A percentile compares a stretch with the other conserved stretches of the same genome.
Evolutionary conservation across 2,797 vertebrate species (phyloP).

Genomic region (Uromys caudimaculatus): DNA sequence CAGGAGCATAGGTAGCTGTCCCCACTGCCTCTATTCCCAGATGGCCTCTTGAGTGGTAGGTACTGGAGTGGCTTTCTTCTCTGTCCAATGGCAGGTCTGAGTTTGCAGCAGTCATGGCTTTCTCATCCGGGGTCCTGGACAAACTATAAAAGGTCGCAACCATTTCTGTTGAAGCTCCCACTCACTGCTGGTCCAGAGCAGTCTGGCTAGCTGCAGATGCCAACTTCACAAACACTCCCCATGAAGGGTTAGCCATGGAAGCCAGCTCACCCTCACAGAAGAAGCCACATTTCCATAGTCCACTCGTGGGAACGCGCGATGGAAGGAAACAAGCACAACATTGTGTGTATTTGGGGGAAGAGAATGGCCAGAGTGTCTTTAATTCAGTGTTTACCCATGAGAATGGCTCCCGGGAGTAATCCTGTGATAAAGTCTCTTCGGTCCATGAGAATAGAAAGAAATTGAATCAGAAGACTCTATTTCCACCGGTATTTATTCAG

Average conservation of each 20-base stretch:
- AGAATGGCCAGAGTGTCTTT: constrained; percentile 87
- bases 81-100: background rate
- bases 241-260: constrained; percentile 83
- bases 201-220: background rate
- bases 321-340: constrained; percentile 82
- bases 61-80: background rate
- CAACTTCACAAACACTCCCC: background rate
- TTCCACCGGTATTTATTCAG: constrained; percentile 92
- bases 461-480: constrained; percentile 93
- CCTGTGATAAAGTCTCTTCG: constrained; percentile 89
- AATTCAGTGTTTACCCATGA: constrained; percentile 89
- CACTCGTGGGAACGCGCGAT: constrained; percentile 76
- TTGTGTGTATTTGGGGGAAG: constrained; percentile 76
- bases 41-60: background rate
- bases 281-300: constrained; percentile 67
- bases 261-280: constrained; percentile 77
- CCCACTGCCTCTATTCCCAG: background rate
- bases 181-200: background rate
- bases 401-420: constrained; percentile 89
- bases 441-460: constrained; percentile 90
- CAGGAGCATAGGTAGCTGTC: background rate
- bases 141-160: background rate
- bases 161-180: background rate
- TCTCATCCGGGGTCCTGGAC: background rate
- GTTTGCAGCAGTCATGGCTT: background rate